Percentiles rank a stretch among this genome's conserved stretches.
These are phyloP conservation scores for Trissolcus brochymenae DNA, from an alignment of 2,888 invertebrate genomes.

Conservation along the genomic window DNA sequence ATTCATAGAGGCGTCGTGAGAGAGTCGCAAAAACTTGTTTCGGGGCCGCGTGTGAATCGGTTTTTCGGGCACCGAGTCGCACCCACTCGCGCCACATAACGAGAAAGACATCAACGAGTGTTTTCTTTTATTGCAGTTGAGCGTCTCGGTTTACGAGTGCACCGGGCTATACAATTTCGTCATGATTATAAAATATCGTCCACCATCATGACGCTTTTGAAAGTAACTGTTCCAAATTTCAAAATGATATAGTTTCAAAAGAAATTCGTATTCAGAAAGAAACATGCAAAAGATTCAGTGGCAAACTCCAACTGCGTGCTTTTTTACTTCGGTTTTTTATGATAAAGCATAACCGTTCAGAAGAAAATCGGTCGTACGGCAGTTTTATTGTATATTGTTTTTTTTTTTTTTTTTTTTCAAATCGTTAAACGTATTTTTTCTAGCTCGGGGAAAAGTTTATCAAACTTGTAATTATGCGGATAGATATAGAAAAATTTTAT, in stretches of 20 bases:
- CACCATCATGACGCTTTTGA: conserved; percentile 26
- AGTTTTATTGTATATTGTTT: no score
- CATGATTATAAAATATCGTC: conserved; percentile 36
- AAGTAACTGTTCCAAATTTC: conserved; percentile 27
- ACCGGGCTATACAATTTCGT: conserved; percentile 14
- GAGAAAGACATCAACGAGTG: conserved; percentile 29
- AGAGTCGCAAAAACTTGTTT: conserved; percentile 25
- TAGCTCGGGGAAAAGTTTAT: no score
- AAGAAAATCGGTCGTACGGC: no score
- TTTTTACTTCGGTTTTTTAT: no score
- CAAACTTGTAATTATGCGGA: no score
- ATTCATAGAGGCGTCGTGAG: conserved; percentile 15
- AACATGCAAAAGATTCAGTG: neutral
- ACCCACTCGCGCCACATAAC: conserved; percentile 19
- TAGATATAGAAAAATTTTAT: neutral
- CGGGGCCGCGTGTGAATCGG: conserved; percentile 16
- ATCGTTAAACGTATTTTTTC: no score
- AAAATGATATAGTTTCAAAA: conserved; percentile 30
- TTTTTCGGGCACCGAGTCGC: conserved; percentile 17
- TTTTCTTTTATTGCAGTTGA: conserved; percentile 19
- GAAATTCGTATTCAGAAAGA: neutral
- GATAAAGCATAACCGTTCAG: no score
- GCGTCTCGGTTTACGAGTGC: conserved; percentile 16
- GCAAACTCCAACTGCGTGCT: no score
- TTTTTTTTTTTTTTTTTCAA: no score